phyloP scores from a whole-genome alignment of 2,113 vertebrate genomes.

The Vimba vimba region DNA sequence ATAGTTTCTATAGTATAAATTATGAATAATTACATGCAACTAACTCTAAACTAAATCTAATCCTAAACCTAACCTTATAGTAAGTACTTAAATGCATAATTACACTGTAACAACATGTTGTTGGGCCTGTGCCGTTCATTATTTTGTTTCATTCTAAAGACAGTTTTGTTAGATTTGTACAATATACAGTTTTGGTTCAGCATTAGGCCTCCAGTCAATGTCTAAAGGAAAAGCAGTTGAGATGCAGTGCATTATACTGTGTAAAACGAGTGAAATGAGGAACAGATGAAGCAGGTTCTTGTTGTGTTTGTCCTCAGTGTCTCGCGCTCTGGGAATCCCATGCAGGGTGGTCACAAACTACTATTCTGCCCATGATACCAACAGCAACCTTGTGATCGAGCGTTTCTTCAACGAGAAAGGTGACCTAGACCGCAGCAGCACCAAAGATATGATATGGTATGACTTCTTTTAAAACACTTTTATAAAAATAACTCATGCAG shows the following conservation, averaged over 20 bases:
- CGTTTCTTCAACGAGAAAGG: constrained; percentile 70
- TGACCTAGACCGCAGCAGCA: constrained; percentile 66
- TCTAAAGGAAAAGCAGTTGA: neutral
- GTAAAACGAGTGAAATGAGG: neutral
- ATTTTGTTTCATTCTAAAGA: neutral
- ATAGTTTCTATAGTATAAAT: too few species aligned
- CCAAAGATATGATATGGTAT: constrained; percentile 90
- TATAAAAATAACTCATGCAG: neutral
- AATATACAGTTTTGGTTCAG: neutral
- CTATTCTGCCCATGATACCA: constrained; percentile 84
- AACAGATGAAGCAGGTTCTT: neutral
- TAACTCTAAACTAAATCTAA: too few species aligned
- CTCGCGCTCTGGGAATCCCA: constrained; percentile 84
- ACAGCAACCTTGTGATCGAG: constrained; percentile 88
- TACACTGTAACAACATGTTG: too few species aligned
- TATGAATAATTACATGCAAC: too few species aligned
- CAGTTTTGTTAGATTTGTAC: neutral
- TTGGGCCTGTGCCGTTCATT: neutral
- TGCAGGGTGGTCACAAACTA: constrained; percentile 89
- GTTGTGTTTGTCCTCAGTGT: constrained; percentile 73
- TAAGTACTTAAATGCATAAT: too few species aligned
- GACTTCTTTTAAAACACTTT: neutral
- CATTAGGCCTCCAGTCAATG: neutral
- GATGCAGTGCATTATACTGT: too few species aligned
- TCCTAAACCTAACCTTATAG: too few species aligned